These are phyloP conservation scores for Osmerus mordax DNA, from an alignment of 2,113 vertebrate genomes.

Conservation along the genomic window DNA sequence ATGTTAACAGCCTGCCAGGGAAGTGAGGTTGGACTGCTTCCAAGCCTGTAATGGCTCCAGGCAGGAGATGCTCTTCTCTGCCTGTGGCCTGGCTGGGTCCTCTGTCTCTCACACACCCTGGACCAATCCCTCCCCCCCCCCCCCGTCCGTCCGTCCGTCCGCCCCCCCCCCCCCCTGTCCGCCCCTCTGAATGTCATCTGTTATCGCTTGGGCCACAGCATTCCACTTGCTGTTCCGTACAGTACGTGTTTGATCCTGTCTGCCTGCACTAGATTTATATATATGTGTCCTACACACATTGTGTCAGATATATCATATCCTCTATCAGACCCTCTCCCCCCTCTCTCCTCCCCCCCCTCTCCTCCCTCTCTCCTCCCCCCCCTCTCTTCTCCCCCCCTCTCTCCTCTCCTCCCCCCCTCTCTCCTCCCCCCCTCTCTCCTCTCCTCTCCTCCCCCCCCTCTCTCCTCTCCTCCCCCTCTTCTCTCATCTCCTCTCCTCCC, in stretches of 20 bases:
- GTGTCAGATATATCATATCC: neutral
- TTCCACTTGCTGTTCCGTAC: too few relatives aligned
- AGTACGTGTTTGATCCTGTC: too few relatives aligned
- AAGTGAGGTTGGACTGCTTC: constrained; percentile 15
- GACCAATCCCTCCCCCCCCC: neutral
- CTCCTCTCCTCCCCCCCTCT: too few relatives aligned
- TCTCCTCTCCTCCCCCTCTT: too few relatives aligned
- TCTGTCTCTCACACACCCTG: neutral
- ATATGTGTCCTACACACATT: neutral
- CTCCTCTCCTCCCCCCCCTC: constrained; percentile 17
- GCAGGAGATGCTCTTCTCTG: constrained; percentile 1
- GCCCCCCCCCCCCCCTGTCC: neutral
- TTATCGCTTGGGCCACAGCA: too few relatives aligned
- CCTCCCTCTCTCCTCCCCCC: constrained; percentile 56
- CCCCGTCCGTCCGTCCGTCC: too few relatives aligned
- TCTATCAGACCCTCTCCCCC: constrained; percentile 49
- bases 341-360: too few relatives aligned
- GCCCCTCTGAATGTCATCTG: neutral
- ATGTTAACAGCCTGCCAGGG: constrained; percentile 17
- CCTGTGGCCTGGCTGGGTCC: neutral
- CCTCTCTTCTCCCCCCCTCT: too few relatives aligned
- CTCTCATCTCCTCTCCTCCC: constrained; percentile 48
- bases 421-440: constrained; percentile 57
- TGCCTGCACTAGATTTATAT: too few relatives aligned
- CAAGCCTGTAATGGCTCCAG: constrained; percentile 25